A percentile compares a stretch with the other conserved stretches of the same genome.
Conservation (phyloP, 1,140 invertebrate species). For the Drosophila seguyi region DNA sequence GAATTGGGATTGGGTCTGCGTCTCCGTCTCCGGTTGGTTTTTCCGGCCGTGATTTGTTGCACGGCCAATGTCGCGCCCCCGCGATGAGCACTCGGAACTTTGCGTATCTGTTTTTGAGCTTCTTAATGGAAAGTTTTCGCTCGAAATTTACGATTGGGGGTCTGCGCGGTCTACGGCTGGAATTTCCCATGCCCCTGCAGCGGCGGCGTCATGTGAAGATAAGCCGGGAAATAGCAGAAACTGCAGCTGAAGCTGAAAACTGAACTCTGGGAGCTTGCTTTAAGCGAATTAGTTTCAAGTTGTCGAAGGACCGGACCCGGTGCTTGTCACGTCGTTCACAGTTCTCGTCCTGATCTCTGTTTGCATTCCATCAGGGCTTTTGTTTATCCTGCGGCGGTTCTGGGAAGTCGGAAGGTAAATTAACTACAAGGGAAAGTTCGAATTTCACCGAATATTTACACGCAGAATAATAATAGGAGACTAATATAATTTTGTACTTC, state of each 20-base stretch:
- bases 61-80: conserved; percentile 59
- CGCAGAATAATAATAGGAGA: neutral
- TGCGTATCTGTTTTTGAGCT: conserved; percentile 82
- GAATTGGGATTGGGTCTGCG: conserved; percentile 17
- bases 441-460: conserved; percentile 7
- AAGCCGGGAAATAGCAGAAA: conserved; percentile 38
- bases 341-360: conserved; percentile 37
- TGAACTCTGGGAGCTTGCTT: conserved; percentile 42
- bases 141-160: conserved; percentile 72
- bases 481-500: too few relatives aligned
- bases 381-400: conserved; percentile 14
- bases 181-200: conserved; percentile 9
- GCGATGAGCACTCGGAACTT: conserved; percentile 68
- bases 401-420: conserved; percentile 32
- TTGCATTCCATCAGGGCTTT: conserved; percentile 27
- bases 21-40: conserved; percentile 13
- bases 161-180: conserved; percentile 8
- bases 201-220: conserved; percentile 78
- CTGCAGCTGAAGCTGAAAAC: conserved; percentile 4
- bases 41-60: conserved; percentile 77
- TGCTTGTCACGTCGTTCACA: conserved; percentile 56
- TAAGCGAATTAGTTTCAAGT: conserved; percentile 54
- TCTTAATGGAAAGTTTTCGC: conserved; percentile 80
- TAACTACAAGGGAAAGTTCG: conserved; percentile 25
- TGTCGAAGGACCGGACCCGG: conserved; percentile 10